Base-by-base conservation (phyloP, 2,113 vertebrate genomes). In the Lasiurus cinereus region DNA sequence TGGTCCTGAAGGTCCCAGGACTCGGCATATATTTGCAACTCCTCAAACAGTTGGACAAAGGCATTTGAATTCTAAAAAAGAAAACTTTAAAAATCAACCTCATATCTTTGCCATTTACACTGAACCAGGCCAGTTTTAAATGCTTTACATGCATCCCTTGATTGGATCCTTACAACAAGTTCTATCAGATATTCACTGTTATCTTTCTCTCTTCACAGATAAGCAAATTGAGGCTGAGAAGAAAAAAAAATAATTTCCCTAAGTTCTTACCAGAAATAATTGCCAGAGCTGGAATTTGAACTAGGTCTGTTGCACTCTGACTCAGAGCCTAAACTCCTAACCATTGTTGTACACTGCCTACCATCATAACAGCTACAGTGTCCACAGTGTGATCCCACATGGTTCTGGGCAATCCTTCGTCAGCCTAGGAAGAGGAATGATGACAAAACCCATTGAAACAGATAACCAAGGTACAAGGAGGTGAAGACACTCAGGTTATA, bases 231-330 rank as follows among this genome's bases (percentile, higher is more conserved):
- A 93, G 15, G 9, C 14, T 69, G 62, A 36, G 39, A 80, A 36
- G 39, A 80, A 59, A 83, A 89, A 31, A 84, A 56, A 69, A 39
- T 62, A 36, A 73, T 73, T 92, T 92, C n/a, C 52, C 50, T 80
- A 70, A 82, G 59, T 67, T 76, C 22, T 89, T 67, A 69, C 50
- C 22, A 22, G 43, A 19, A 78, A 8, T 77, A 80, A 59, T 10
- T 84, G 27, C 64, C 73, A 92, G 72, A 92, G 66, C 83, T 66
- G 27, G 73, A 79, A 89, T 69, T 72, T 62, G 80, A 90, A 50
- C 24, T 22, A 76, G 56, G 74, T 50, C 43, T 86, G 4, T 73
- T 70, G 21, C 48, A 59, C 1, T 59, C 27, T 70, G 64, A 50
- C 22, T 66, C 70, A 52, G 22, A 67, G 21, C 69, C 50, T 74